phyloP scores from a whole-genome alignment of 2,888 invertebrate genomes.

The Panorpa germanica region DNA sequence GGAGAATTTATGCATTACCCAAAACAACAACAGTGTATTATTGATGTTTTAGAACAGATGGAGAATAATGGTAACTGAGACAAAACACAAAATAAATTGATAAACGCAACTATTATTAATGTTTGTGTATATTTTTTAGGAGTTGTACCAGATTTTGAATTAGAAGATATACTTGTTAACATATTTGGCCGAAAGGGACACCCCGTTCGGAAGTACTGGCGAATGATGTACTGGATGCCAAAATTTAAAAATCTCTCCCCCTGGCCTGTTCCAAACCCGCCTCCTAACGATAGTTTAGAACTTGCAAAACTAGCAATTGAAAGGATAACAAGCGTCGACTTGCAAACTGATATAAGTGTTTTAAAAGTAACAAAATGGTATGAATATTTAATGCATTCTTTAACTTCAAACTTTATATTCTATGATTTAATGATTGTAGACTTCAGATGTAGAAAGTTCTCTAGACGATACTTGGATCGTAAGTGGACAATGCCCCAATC shows the following conservation, averaged over 20 bases:
- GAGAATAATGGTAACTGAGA: slow-evolving; percentile 56
- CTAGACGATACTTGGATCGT: slow-evolving; percentile 85
- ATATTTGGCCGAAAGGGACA: slow-evolving; percentile 65
- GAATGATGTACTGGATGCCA: slow-evolving; percentile 83
- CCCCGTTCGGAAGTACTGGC: slow-evolving; percentile 55
- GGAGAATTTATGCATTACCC: slow-evolving; percentile 87
- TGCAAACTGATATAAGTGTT: slow-evolving; percentile 40
- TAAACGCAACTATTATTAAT: slow-evolving; percentile 5
- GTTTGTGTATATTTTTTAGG: slow-evolving; percentile 26
- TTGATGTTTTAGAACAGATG: slow-evolving; percentile 88
- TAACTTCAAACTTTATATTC: slow-evolving; percentile 11
- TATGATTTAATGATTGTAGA: slow-evolving; percentile 23
- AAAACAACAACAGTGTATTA: slow-evolving; percentile 84
- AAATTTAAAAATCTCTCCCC: slow-evolving; percentile 85
- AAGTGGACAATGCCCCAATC: slow-evolving; percentile 64
- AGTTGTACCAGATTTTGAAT: slow-evolving; percentile 81
- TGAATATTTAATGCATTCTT: slow-evolving; percentile 8
- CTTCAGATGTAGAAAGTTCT: slow-evolving; percentile 50
- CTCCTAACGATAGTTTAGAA: slow-evolving; percentile 60
- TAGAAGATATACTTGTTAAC: slow-evolving; percentile 62
- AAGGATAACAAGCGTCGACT: slow-evolving; percentile 70
- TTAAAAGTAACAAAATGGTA: slow-evolving; percentile 32
- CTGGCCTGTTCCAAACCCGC: slow-evolving; percentile 57
- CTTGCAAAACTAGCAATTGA: slow-evolving; percentile 67
- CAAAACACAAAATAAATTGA: not conserved